These are phyloP conservation scores for Diaprepes abbreviatus DNA, from an alignment of 2,888 invertebrate species.

Conservation along the genomic window DNA sequence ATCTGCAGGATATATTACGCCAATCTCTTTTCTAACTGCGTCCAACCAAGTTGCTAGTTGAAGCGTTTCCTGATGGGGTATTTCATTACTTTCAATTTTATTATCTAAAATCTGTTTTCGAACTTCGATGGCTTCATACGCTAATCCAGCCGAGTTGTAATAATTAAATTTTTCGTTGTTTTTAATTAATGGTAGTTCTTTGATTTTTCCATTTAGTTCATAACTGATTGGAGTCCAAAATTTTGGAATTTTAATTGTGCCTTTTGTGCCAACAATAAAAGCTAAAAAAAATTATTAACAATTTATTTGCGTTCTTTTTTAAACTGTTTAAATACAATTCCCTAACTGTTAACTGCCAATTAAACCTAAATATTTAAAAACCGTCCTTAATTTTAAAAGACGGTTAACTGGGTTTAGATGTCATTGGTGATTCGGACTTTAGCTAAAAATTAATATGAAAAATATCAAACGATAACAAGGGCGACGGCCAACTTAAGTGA, in stretches of 20 bases:
- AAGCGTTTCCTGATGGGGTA: constrained; percentile 47
- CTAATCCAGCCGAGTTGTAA: constrained; percentile 79
- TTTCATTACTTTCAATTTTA: constrained; percentile 58
- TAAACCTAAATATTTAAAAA: too few relatives aligned
- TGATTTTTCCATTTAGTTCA: constrained; percentile 74
- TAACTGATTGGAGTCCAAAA: constrained; percentile 84
- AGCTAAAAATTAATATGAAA: too few relatives aligned
- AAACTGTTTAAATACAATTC: too few relatives aligned
- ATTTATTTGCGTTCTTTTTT: too few relatives aligned
- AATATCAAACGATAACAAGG: too few relatives aligned
- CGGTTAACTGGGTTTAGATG: too few relatives aligned
- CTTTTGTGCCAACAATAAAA: constrained; percentile 73
- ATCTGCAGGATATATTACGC: constrained; percentile 45
- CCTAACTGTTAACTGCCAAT: too few relatives aligned
- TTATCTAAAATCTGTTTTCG: constrained; percentile 78
- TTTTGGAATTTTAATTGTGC: constrained; percentile 74
- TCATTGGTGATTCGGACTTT: too few relatives aligned
- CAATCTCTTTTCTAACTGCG: constrained; percentile 45
- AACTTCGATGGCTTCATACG: constrained; percentile 85
- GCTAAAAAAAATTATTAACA: constrained; percentile 26
- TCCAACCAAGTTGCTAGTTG: constrained; percentile 50
- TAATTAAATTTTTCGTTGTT: constrained; percentile 70
- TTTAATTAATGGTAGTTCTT: constrained; percentile 76
- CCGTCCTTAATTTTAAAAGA: too few relatives aligned
- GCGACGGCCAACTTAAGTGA: too few relatives aligned